Conservation (phyloP, 2,888 invertebrate genomes). For the Drymonia ruficornis region DNA sequence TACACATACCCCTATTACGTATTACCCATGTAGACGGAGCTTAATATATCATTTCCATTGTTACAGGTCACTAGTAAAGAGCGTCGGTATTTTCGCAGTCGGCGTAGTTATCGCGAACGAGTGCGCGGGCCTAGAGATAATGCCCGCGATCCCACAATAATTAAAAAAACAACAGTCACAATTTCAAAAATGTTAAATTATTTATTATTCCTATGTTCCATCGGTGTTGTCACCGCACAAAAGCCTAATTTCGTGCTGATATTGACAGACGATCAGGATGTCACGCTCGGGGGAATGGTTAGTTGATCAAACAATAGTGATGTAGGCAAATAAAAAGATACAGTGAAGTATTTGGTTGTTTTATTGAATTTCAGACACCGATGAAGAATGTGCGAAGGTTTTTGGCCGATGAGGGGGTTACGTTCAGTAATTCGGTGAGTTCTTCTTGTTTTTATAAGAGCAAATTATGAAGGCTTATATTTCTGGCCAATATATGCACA, state of each 20-base stretch:
- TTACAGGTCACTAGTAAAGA: constrained; percentile 92
- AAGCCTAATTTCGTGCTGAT: constrained; percentile 91
- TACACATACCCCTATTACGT: no score
- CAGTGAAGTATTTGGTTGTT: constrained; percentile 34
- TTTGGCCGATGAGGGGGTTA: constrained; percentile 87
- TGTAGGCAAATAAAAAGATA: constrained; percentile 18
- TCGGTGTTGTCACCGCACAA: constrained; percentile 40
- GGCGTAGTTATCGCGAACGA: constrained; percentile 92
- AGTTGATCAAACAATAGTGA: constrained; percentile 51
- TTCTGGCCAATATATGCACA: no score
- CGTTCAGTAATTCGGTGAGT: constrained; percentile 91
- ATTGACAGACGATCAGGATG: constrained; percentile 94
- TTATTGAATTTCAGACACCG: constrained; percentile 85
- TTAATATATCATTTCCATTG: constrained; percentile 10
- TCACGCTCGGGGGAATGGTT: constrained; percentile 91
- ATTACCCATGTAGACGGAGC: no score
- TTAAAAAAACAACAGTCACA: constrained; percentile 47
- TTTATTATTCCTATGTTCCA: constrained; percentile 60
- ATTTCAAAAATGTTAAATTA: constrained; percentile 60
- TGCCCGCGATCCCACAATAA: constrained; percentile 85
- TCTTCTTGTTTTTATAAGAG: constrained; percentile 7
- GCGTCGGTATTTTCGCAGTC: constrained; percentile 90
- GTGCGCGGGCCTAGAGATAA: constrained; percentile 89
- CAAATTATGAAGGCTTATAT: neutral
- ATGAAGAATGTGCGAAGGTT: constrained; percentile 87